phyloP scores from a whole-genome alignment of 2,888 invertebrate genomes.

The Rhagium mordax region DNA sequence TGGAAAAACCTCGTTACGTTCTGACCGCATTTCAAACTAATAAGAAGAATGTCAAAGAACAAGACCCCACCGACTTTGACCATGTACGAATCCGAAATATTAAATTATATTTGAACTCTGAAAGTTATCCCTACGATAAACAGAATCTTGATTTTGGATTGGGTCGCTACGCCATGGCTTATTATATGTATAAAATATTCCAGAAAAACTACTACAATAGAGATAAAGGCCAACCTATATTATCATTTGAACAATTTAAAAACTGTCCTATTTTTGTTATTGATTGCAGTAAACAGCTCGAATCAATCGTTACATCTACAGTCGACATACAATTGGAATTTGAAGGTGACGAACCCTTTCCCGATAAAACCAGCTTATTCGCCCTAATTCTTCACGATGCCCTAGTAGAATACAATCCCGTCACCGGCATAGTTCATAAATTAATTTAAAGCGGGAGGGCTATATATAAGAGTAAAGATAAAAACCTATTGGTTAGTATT shows the following conservation, averaged over 20 bases:
- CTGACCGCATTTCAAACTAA: slow-evolving; percentile 5
- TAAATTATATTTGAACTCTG: slow-evolving; percentile 18
- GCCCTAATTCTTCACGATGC: not conserved
- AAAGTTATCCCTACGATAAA: slow-evolving; percentile 7
- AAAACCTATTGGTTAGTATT: not conserved
- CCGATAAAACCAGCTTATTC: not conserved
- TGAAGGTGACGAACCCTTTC: slow-evolving; percentile 7
- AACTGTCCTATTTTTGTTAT: not conserved
- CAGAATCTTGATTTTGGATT: not conserved
- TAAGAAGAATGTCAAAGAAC: not conserved
- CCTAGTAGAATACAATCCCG: not conserved
- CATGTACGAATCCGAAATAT: not conserved
- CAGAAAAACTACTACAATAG: not conserved
- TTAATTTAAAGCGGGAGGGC: not conserved
- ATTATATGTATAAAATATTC: not conserved
- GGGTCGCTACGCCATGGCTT: not conserved
- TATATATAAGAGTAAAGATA: not conserved
- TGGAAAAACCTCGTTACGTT: slow-evolving; percentile 12
- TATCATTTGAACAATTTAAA: not conserved
- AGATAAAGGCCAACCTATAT: not conserved
- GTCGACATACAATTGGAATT: slow-evolving; percentile 9
- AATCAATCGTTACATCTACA: not conserved
- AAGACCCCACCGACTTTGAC: not conserved
- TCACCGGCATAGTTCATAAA: not conserved
- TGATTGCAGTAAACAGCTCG: not conserved